Conservation (phyloP, 2,113 vertebrate genomes). For the Stegostoma tigrinum region DNA sequence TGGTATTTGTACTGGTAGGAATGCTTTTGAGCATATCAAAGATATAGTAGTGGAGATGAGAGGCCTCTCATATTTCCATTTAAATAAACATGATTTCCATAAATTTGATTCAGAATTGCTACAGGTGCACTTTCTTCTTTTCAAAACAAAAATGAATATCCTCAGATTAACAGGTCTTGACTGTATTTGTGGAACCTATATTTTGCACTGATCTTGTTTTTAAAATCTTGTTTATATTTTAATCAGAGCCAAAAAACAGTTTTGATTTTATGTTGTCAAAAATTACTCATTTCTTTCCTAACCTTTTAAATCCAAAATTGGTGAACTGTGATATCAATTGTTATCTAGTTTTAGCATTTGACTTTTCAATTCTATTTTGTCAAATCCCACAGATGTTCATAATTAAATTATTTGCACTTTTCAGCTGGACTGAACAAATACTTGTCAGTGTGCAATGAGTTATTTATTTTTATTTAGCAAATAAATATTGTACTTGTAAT, state of each 20-base stretch:
- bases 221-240: background rate
- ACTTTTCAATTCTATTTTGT: background rate
- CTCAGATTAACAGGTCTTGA: background rate
- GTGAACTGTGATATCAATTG: background rate
- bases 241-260: background rate
- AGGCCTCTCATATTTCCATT: background rate
- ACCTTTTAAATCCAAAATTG: background rate
- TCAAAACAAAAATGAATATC: background rate
- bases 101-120: background rate
- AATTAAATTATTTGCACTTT: conserved; percentile 9
- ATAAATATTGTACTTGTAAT: conserved; percentile 23
- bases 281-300: background rate
- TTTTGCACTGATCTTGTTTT: background rate
- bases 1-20: background rate
- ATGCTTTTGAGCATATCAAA: background rate
- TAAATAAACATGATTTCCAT: background rate
- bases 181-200: background rate
- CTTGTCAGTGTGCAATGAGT: background rate
- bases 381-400: background rate
- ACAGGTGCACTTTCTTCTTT: background rate
- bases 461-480: conserved; percentile 28
- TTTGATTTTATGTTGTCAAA: background rate
- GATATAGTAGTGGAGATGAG: background rate
- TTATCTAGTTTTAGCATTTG: background rate
- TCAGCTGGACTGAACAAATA: conserved; percentile 33